Evolutionary conservation across 2,797 vertebrate genomes (phyloP), one percentile per base, ranked within the genome.

Genomic region (Gobio occitaniae): DNA sequence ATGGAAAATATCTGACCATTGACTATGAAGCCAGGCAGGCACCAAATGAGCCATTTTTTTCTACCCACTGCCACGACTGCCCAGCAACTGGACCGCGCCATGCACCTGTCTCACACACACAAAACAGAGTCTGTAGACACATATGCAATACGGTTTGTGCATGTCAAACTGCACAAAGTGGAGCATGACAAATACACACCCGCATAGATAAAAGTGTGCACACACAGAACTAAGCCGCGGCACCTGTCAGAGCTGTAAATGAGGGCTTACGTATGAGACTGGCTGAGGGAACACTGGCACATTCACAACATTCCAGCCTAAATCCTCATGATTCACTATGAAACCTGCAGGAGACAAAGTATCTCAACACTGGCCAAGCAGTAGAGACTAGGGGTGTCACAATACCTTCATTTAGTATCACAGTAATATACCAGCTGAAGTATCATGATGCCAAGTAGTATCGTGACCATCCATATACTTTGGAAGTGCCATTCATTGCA

Each of bases 1-100:
- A 89, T 88, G 90, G 86, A 90, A 91, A 93, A 94, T 94, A 94
- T 95, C 92, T 90, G 89, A 94, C 90, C 61, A 83, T 87, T 90
- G 88, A 88, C 84, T 61, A 32, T 71, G 56, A 84, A 71, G 80
- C 82, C 78, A 50, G 90, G 87, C 93, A 87, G 93, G 92, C 92
- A 90, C 92, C 93, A 94, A 94, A 91, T 92, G 92, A 94, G 91
- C 90, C 90, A 91, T 93, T 93, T 88, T 93, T 90, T 92, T 90
- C 89, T 87, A 84, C 83, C 81, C 68, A 25, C 86, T 86, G 83
- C 90, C 83, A 86, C 89, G 91, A 94, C 92, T 93, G 92, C 90
- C 80, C 90, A 87, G 89, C 88, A 92, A 92, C 90, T 92, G 89
- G 89, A 88, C 92, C 90, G 90, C 90, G 88, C 92, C 90, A 83